Evolutionary conservation across 2,113 vertebrate genomes (phyloP).

Genomic region (Callithrix jacchus): DNA sequence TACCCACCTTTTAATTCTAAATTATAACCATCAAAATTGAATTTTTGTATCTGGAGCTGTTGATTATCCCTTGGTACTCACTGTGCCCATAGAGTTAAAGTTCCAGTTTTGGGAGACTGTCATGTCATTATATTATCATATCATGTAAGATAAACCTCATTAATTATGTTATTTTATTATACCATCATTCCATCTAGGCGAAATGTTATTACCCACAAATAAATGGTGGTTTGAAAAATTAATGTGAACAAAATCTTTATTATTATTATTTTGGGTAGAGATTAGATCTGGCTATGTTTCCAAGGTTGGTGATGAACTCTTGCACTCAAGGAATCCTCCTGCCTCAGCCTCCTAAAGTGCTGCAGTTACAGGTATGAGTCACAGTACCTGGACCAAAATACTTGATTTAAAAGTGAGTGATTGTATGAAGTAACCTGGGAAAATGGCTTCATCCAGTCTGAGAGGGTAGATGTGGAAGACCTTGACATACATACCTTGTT

Average conservation of each 20-base stretch:
- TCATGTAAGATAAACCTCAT: background rate
- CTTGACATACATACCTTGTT: too few species aligned
- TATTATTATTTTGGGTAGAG: too few species aligned
- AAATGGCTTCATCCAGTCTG: too few species aligned
- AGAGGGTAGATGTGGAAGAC: too few species aligned
- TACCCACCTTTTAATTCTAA: background rate
- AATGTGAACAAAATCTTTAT: background rate
- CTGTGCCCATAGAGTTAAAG: background rate
- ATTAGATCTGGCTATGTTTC: too few species aligned
- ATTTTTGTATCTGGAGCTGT: background rate
- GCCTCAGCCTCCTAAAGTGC: too few species aligned
- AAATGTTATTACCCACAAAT: background rate
- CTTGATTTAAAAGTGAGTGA: too few species aligned
- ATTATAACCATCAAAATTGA: background rate
- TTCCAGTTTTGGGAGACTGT: background rate
- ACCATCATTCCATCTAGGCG: background rate
- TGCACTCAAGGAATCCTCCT: too few species aligned
- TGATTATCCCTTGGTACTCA: background rate
- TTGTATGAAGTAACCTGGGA: too few species aligned
- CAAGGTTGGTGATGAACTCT: too few species aligned
- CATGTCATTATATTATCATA: background rate
- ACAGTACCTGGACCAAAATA: too few species aligned
- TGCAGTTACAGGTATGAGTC: too few species aligned
- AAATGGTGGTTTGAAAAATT: background rate
- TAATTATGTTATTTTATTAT: background rate